These are phyloP conservation scores for Calliphora vomitoria DNA, from an alignment of 2,888 invertebrate species.

Conservation along the genomic window DNA sequence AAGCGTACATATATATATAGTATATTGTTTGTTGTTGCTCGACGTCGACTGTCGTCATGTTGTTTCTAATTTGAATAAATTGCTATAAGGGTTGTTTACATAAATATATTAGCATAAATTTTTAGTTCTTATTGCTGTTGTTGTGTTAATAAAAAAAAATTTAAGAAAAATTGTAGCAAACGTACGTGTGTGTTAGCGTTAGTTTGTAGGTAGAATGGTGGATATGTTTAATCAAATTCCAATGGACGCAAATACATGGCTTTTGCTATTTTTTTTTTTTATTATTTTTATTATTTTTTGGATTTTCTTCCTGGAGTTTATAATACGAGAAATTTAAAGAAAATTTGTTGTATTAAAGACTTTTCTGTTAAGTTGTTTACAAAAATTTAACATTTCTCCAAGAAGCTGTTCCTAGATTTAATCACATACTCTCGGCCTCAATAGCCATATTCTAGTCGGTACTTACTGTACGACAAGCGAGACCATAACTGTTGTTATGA, in stretches of 20 bases:
- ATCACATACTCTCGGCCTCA: too few relatives aligned
- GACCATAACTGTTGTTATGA: too few relatives aligned
- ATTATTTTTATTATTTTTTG: background rate
- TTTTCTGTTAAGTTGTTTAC: background rate
- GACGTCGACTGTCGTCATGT: conserved; percentile 49
- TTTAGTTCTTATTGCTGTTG: conserved; percentile 39
- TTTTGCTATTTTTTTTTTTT: too few relatives aligned
- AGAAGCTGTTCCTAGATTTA: too few relatives aligned
- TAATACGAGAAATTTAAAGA: too few relatives aligned
- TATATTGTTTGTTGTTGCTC: conserved; percentile 15
- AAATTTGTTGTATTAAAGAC: too few relatives aligned
- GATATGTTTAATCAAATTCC: conserved; percentile 20
- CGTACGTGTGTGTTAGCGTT: background rate
- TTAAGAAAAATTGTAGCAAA: conserved; percentile 38
- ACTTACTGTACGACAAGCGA: too few relatives aligned
- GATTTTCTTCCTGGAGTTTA: too few relatives aligned
- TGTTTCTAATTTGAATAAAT: conserved; percentile 73
- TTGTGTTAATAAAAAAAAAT: conserved; percentile 42
- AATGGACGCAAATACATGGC: background rate
- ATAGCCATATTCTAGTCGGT: too few relatives aligned
- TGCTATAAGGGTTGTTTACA: conserved; percentile 71
- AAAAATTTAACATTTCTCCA: too few relatives aligned
- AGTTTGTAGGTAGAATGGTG: conserved; percentile 1
- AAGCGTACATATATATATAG: too few relatives aligned
- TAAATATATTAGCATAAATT: conserved; percentile 70